Evolutionary conservation across 2,113 vertebrate genomes (phyloP).

Genomic region (Ptychochromis oligacanthus): DNA sequence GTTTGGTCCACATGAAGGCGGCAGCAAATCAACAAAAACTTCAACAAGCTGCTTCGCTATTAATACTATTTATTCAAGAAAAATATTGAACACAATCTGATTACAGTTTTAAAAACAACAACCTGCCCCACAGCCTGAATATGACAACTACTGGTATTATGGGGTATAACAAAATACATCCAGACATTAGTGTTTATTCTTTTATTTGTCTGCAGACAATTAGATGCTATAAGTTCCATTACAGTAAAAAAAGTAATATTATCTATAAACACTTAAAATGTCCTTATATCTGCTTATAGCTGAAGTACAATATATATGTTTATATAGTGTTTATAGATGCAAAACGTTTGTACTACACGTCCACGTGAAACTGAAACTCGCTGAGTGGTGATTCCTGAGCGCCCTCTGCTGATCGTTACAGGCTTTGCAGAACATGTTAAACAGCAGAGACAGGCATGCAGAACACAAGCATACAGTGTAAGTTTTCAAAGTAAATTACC

Average conservation of each 20-base stretch:
- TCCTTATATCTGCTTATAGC: background rate
- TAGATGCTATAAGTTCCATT: background rate
- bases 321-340: rapidly evolving
- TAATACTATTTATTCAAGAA: background rate
- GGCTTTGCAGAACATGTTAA: background rate
- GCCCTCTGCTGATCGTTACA: slow-evolving; percentile 53
- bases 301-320: rapidly evolving
- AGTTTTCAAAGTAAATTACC: background rate
- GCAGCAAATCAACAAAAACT: background rate
- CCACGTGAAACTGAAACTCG: background rate
- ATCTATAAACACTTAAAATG: background rate
- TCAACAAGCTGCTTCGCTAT: background rate
- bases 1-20: background rate
- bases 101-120: background rate
- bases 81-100: too few relatives aligned
- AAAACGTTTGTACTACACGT: background rate
- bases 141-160: too few relatives aligned
- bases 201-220: background rate
- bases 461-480: background rate
- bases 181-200: background rate
- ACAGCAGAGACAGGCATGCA: background rate
- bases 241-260: background rate
- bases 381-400: background rate
- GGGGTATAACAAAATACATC: background rate
- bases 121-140: rapidly evolving